These are phyloP conservation scores for Mola mola DNA, from an alignment of 2,113 vertebrate species.

Conservation along the genomic window DNA sequence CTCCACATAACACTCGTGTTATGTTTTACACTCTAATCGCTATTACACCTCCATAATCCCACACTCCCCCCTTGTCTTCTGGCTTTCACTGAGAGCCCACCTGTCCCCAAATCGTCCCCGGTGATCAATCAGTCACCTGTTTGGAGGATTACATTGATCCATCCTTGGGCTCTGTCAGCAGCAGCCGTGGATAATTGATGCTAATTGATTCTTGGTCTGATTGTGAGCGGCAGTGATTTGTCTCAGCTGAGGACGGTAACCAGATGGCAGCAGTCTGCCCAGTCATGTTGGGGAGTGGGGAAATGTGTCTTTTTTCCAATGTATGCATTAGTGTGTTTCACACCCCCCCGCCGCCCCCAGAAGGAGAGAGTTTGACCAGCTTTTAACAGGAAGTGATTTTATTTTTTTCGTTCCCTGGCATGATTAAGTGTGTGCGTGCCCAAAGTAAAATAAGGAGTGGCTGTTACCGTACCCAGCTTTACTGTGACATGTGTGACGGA, in stretches of 20 bases:
- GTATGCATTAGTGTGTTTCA: slow-evolving; percentile 28
- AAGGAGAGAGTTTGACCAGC: slow-evolving; percentile 14
- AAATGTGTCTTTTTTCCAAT: not conserved
- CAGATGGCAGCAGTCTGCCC: slow-evolving; percentile 69
- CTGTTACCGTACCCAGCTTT: slow-evolving; percentile 45
- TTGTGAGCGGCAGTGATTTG: slow-evolving; percentile 63
- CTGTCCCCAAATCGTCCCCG: slow-evolving; percentile 27
- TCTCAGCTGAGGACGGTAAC: slow-evolving; percentile 58
- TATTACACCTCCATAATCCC: slow-evolving; percentile 19
- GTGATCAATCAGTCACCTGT: slow-evolving; percentile 64
- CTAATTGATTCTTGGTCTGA: slow-evolving; percentile 60
- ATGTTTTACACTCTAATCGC: slow-evolving; percentile 25
- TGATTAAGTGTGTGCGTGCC: slow-evolving; percentile 11
- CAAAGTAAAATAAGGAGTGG: slow-evolving; percentile 61
- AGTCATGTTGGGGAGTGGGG: slow-evolving; percentile 34
- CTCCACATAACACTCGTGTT: slow-evolving; percentile 1
- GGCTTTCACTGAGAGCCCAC: slow-evolving; percentile 8
- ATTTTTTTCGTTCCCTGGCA: slow-evolving; percentile 41
- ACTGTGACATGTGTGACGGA: slow-evolving; percentile 68
- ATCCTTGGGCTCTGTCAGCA: slow-evolving; percentile 44
- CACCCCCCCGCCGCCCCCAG: no score
- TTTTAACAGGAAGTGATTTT: slow-evolving; percentile 32
- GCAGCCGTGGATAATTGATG: slow-evolving; percentile 64
- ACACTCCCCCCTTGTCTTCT: slow-evolving; percentile 1
- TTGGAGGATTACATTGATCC: slow-evolving; percentile 37